phyloP scores from a whole-genome alignment of 2,888 invertebrate genomes.

The Troglohyphantes excavatus region DNA sequence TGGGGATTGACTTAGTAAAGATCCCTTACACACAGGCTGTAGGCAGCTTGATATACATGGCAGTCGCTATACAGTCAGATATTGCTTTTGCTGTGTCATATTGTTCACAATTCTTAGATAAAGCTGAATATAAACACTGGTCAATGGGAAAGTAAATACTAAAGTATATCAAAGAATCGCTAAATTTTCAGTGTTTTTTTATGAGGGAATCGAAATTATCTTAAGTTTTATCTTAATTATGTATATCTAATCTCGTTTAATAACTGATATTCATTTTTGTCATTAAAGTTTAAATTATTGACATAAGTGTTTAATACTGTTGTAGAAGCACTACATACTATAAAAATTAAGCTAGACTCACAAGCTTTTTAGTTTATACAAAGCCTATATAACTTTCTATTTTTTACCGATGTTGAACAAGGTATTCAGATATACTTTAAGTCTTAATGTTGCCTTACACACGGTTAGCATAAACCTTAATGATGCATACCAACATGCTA shows the following conservation, averaged over 20 bases:
- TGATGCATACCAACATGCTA: slow-evolving; percentile 28
- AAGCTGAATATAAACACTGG: slow-evolving; percentile 6
- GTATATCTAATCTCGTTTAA: too few relatives aligned
- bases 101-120: slow-evolving; percentile 40
- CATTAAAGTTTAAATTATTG: too few relatives aligned
- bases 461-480: not conserved
- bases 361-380: slow-evolving; percentile 10
- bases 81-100: slow-evolving; percentile 29
- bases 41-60: slow-evolving; percentile 55
- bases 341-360: not conserved
- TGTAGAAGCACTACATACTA: slow-evolving; percentile 12
- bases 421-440: not conserved
- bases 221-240: too few relatives aligned
- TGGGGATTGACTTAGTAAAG: not conserved
- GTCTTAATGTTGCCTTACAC: slow-evolving; percentile 10
- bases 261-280: too few relatives aligned
- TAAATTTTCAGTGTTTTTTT: slow-evolving; percentile 8
- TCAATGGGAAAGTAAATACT: slow-evolving; percentile 10
- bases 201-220: too few relatives aligned
- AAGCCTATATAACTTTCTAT: too few relatives aligned
- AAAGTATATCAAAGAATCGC: slow-evolving; percentile 32
- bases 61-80: slow-evolving; percentile 24
- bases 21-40: slow-evolving; percentile 46
- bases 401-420: too few relatives aligned
- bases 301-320: not conserved